Evolutionary conservation across 2,113 vertebrate genomes (phyloP).

Genomic region (Heliornis fulica): DNA sequence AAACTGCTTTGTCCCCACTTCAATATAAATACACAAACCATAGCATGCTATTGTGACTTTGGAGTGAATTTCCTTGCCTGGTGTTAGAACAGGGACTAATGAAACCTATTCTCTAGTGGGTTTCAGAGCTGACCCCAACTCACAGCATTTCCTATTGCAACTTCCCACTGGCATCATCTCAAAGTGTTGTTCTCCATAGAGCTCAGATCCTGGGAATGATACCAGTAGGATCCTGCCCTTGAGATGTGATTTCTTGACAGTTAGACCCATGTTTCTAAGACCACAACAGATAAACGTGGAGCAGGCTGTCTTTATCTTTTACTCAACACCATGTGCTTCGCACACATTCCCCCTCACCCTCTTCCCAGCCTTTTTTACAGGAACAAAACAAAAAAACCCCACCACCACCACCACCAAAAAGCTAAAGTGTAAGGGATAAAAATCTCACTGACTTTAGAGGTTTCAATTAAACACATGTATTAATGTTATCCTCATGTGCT

Average conservation of each 20-base stretch:
- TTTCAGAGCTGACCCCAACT: not conserved
- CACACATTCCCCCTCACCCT: not conserved
- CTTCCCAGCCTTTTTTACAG: not conserved
- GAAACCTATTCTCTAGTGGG: not conserved
- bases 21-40: not conserved
- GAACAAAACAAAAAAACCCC: conserved; percentile 4
- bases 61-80: not conserved
- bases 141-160: not conserved
- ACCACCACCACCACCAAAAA: conserved; percentile 10
- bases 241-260: not conserved
- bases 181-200: not conserved
- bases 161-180: rapidly evolving
- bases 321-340: not conserved
- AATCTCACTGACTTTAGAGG: not conserved
- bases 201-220: not conserved
- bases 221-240: not conserved
- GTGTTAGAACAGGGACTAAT: not conserved
- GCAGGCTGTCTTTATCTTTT: not conserved
- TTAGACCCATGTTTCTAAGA: not conserved
- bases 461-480: conserved; percentile 61
- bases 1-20: not conserved
- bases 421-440: not conserved
- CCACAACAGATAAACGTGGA: not conserved
- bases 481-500: not conserved
- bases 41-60: not conserved